These are phyloP conservation scores for Ceratina calcarata DNA, from an alignment of 1,140 invertebrate species.

Conservation along the genomic window DNA sequence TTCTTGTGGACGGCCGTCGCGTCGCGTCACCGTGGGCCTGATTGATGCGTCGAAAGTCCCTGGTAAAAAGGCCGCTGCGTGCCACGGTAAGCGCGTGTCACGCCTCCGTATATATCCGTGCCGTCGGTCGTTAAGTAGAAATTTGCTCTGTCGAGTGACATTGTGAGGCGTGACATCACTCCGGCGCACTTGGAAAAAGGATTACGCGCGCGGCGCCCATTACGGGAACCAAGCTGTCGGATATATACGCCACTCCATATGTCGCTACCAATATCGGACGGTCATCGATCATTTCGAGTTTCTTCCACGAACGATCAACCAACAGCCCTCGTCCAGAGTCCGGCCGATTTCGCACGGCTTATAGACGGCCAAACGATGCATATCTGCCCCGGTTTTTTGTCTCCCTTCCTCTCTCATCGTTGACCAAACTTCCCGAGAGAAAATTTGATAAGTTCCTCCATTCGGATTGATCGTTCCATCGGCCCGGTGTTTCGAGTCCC, in stretches of 20 bases:
- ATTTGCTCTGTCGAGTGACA: conserved; percentile 47
- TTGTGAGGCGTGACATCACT: conserved; percentile 47
- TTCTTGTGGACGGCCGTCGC: neutral
- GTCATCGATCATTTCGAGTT: conserved; percentile 65
- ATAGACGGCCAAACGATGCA: no score
- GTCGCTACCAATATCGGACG: conserved; percentile 68
- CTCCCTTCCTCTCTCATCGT: neutral
- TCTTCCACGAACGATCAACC: conserved; percentile 21
- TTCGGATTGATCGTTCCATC: neutral
- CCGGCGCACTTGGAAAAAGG: conserved; percentile 41
- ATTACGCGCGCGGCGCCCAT: conserved; percentile 38
- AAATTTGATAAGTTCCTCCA: conserved; percentile 43
- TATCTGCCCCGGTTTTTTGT: neutral
- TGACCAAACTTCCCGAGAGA: neutral
- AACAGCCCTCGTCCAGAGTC: neutral
- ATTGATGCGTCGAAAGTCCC: conserved; percentile 36
- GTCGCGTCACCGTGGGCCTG: conserved; percentile 25
- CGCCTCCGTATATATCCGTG: neutral
- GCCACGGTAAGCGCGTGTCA: neutral
- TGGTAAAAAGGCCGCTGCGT: conserved; percentile 23
- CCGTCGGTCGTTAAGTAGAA: conserved; percentile 43
- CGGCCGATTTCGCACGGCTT: conserved; percentile 25
- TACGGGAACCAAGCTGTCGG: conserved; percentile 56
- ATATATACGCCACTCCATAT: conserved; percentile 62
- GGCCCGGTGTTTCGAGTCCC: neutral